Evolutionary conservation across 2,797 vertebrate species (phyloP).

Genomic region (Lepidocolaptes lacrymiger): DNA sequence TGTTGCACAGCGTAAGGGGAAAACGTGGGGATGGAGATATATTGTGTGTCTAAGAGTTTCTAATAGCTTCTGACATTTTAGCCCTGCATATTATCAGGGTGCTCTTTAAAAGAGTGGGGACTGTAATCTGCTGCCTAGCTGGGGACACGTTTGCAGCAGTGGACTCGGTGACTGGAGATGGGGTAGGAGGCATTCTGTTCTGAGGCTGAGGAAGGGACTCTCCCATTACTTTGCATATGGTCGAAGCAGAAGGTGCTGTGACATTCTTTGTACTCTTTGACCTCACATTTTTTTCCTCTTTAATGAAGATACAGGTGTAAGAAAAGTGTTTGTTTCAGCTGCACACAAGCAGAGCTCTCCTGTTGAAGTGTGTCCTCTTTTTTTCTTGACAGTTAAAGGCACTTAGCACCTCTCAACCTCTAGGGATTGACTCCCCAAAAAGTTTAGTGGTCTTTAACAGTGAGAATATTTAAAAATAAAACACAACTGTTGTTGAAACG

Average conservation of each 20-base stretch:
- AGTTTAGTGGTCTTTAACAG: neutral
- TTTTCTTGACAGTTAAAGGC: neutral
- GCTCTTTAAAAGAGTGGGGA: conserved; percentile 68
- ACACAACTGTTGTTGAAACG: neutral
- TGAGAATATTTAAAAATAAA: neutral
- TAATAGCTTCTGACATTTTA: conserved; percentile 84
- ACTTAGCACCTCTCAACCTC: neutral
- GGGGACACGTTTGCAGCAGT: neutral
- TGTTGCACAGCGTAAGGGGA: conserved; percentile 87
- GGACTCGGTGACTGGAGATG: neutral
- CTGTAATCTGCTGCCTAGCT: conserved; percentile 62
- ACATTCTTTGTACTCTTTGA: neutral
- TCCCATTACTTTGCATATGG: neutral
- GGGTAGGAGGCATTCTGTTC: neutral
- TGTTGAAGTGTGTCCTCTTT: neutral
- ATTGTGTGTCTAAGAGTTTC: conserved; percentile 79
- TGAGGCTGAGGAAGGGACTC: neutral
- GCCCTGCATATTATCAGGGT: conserved; percentile 79
- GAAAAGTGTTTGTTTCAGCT: neutral
- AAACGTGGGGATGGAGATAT: conserved; percentile 81
- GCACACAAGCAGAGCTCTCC: neutral
- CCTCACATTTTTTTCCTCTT: neutral
- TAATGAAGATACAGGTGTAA: neutral
- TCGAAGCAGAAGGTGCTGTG: conserved; percentile 21
- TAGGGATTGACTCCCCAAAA: neutral